Conservation (phyloP, 2,113 vertebrate genomes). For the Brachirus orientalis region DNA sequence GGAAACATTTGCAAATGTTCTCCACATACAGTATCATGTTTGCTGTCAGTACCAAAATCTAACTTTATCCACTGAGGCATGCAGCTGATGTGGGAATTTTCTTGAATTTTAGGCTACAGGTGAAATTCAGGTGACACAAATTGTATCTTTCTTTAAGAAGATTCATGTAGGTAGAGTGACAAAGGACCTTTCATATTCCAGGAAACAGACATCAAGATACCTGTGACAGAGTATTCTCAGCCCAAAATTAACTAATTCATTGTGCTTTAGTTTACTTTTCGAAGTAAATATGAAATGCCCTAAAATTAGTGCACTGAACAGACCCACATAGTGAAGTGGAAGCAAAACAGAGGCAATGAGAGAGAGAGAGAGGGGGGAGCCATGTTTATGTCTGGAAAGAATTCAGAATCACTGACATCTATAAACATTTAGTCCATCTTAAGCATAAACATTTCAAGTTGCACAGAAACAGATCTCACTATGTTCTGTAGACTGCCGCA, state of each 20-base stretch:
- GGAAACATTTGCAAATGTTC: conserved; percentile 25
- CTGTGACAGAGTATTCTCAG: background rate
- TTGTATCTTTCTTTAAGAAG: background rate
- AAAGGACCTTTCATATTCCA: background rate
- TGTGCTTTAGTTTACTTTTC: background rate
- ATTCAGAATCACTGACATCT: conserved; percentile 36
- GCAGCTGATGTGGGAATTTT: background rate
- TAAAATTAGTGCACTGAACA: background rate
- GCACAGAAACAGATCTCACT: conserved; percentile 32
- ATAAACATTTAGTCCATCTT: conserved; percentile 52
- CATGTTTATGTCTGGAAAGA: conserved; percentile 35
- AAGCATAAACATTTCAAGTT: conserved; percentile 62
- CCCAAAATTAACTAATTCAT: background rate
- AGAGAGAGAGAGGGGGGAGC: conserved; percentile 9
- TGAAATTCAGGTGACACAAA: background rate
- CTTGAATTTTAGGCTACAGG: too few species aligned
- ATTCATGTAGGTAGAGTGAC: background rate
- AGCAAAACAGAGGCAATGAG: conserved; percentile 18
- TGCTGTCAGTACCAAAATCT: too few species aligned
- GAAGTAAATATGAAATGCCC: conserved; percentile 2
- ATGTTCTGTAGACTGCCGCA: conserved; percentile 18
- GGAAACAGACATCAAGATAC: background rate
- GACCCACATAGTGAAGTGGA: conserved; percentile 11
- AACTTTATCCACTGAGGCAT: too few species aligned
- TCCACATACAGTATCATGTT: too few species aligned